Evolutionary conservation across 1,140 invertebrate species (phyloP), one percentile per base, ranked within the genome.

Genomic region (Drosophila sp.): DNA sequence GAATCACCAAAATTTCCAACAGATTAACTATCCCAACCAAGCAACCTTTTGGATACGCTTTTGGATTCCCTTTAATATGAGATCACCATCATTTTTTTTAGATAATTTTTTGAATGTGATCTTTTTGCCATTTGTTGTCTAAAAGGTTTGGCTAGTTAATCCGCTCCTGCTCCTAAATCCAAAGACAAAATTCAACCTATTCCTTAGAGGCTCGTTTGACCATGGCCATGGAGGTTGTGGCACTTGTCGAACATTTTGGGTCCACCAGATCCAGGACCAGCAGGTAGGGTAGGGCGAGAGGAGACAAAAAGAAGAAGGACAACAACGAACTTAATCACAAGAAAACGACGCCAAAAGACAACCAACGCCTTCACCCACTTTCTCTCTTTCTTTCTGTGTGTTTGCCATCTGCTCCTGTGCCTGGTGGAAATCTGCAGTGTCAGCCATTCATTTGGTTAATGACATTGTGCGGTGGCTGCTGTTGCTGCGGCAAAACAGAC

Each of bases 381-480:
- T 4, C 30, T 38, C 47, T 17, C 3, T 35, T 32, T n/a, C 32
- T 30, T 55, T 10, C 3, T 6, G 29, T n/a, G 11, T 6, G 66
- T 44, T 11, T 38, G 6, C 27, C 40, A n/a, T 5, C 61, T 60
- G 44, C 55, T 33, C 3, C 4, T 6, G n/a, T 35, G 29, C 29
- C 47, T 64, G 73, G 30, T 58, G 44, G 56, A 76, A 89, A 87
- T 83, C 83, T 87, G 83, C 83, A 86, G 70, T 81, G 83, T 86
- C 83, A 86, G 83, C 83, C 83, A 86, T 86, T 86, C 83, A 86
- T 86, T 86, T 86, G 84, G 79, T 89, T 86, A 86, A 86, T 86
- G 83, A 86, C 83, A 87, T 86, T 86, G 82, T 87, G 82, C 25
- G 44, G 44, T 50, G 44, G 44, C 44, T 50, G 82, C 74, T 76